A percentile compares a stretch with the other conserved stretches of the same genome.
phyloP scores from a whole-genome alignment of 2,797 vertebrate species.

The Propithecus deckenii region DNA sequence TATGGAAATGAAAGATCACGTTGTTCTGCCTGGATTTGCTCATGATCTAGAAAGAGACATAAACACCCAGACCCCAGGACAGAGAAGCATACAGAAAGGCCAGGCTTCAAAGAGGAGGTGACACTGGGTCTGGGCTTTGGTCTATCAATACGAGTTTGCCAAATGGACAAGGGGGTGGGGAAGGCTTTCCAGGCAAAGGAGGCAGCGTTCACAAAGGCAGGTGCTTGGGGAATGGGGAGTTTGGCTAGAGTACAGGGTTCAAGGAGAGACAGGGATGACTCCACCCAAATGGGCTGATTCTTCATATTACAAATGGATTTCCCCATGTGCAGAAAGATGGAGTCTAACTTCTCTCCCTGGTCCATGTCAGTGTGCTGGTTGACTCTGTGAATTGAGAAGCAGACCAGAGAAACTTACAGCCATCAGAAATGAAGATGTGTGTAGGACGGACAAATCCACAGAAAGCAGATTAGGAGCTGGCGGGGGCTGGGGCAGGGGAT shows the following conservation, averaged over 20 bases:
- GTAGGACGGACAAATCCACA: neutral
- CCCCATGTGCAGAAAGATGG: neutral
- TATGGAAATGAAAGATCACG: no score
- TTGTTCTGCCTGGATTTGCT: neutral
- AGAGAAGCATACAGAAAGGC: neutral
- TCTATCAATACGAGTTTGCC: neutral
- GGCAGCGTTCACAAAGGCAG: neutral
- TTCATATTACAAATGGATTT: neutral
- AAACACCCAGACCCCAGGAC: accelerated
- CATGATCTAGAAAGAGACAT: neutral
- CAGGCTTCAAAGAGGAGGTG: neutral
- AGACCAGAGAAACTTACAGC: neutral
- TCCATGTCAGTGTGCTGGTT: accelerated
- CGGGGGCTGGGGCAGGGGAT: accelerated
- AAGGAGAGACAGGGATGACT: neutral
- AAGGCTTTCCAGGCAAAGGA: no score
- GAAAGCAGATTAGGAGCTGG: neutral
- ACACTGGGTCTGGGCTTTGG: neutral
- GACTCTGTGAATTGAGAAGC: neutral
- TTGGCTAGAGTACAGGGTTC: neutral
- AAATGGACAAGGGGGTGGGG: neutral
- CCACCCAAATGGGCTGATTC: no score
- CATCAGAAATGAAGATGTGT: neutral
- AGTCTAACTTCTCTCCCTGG: neutral
- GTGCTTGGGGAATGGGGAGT: accelerated